Evolutionary conservation across 2,888 invertebrate genomes (phyloP), one percentile per base, ranked within the genome.

Genomic region (Toxonevra muliebris): DNA sequence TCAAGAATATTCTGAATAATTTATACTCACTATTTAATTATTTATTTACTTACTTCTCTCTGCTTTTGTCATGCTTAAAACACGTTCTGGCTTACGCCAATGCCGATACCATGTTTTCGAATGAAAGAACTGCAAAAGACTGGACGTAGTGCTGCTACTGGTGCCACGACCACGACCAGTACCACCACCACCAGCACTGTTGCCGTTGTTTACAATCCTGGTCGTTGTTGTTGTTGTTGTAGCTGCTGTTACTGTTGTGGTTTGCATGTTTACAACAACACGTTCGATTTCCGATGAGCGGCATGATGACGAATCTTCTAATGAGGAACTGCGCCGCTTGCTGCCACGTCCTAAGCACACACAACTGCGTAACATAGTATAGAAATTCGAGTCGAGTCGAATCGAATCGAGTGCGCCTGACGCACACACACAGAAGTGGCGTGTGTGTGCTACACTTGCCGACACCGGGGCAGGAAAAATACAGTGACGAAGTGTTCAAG

Each of bases 41-140:
- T 57, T 11, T 53, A 40, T 60, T 30, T 76, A 88, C 90, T 91
- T 84, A 92, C 92, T 91, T 87, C 91, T 88, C 85, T 92, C 92
- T 67, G 91, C 89, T 83, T 91, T 91, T 20, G 91, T 91, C 91
- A 92, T 92, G 85, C 91, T 91, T 83, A 90, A 89, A 69, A 81
- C 82, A 74, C 91, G 90, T 74, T 90, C 89, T 73, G 87, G 84
- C 74, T 90, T 88, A 70, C 90, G 88, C 88, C 91, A 91, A 78
- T 90, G 90, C 76, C 88, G 88, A 74, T 91, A 87, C 78, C 92
- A 88, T 87, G 82, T 87, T 85, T 76, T 90, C 88, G 76, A 90
- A 80, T 83, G 80, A 41, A 86, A 80, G 57, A 85, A 74, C 74
- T 83, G 84, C 68, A 85, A 66, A 70, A 86, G 77, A 80, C 82